A percentile compares a stretch with the other conserved stretches of the same genome.
Evolutionary conservation across 2,888 invertebrate genomes (phyloP).

Genomic region (Drosophila neoperkinsi): DNA sequence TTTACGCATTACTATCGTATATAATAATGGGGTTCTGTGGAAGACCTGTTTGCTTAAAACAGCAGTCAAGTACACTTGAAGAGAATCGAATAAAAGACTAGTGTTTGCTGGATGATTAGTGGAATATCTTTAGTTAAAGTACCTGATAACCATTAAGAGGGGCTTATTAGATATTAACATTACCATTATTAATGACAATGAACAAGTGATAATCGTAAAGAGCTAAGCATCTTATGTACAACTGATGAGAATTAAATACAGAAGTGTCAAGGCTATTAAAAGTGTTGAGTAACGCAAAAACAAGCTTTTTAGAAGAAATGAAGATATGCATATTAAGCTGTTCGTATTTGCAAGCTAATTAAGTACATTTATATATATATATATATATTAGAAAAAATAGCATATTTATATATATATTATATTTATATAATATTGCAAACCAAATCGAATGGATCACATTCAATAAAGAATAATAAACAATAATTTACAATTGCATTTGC

Average conservation of each 20-base stretch:
- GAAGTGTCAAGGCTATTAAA: neutral
- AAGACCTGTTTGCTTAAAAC: neutral
- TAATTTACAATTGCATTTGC: conserved; percentile 21
- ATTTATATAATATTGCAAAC: neutral
- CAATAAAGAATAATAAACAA: neutral
- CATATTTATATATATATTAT: too few relatives aligned
- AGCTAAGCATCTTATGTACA: neutral
- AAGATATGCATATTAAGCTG: neutral
- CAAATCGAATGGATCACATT: conserved; percentile 1
- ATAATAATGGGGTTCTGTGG: neutral
- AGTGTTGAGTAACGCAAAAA: neutral
- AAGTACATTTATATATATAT: neutral
- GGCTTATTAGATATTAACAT: neutral
- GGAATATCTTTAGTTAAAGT: neutral
- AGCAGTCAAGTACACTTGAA: conserved; percentile 11
- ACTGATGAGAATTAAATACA: neutral
- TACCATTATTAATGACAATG: neutral
- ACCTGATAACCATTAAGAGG: neutral
- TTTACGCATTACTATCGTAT: neutral
- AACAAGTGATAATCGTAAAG: neutral
- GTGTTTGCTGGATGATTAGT: neutral
- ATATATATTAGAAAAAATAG: too few relatives aligned
- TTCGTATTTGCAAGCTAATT: neutral
- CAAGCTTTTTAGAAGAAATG: neutral
- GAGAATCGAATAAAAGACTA: neutral